These are phyloP conservation scores for Crenuchus spilurus DNA, from an alignment of 2,797 vertebrate species.

Conservation along the genomic window DNA sequence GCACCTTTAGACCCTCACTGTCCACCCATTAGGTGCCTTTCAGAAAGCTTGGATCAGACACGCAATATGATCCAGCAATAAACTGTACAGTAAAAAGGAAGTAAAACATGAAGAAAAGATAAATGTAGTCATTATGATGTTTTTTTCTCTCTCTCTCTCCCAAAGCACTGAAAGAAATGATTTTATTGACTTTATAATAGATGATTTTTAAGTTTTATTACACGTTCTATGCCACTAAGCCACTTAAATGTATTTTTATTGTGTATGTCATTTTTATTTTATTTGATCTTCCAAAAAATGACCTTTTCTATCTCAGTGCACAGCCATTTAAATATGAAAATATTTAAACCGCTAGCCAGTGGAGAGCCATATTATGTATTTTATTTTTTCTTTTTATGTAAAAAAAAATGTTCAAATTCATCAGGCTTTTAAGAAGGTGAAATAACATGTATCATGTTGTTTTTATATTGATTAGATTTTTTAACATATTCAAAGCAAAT, in stretches of 20 bases:
- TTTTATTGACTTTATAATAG: conserved; percentile 76
- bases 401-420: conserved; percentile 64
- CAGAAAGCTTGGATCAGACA: conserved; percentile 40
- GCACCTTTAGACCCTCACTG: conserved; percentile 31
- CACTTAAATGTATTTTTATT: conserved; percentile 76
- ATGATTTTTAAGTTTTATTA: conserved; percentile 75
- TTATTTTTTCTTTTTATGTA: conserved; percentile 37
- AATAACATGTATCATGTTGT: conserved; percentile 67
- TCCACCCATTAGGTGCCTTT: conserved; percentile 35
- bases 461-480: conserved; percentile 74
- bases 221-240: conserved; percentile 75
- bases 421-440: conserved; percentile 63
- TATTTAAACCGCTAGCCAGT: conserved; percentile 58
- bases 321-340: conserved; percentile 66
- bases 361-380: conserved; percentile 56
- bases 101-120: conserved; percentile 44
- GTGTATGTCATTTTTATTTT: conserved; percentile 65
- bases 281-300: conserved; percentile 67
- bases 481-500: conserved; percentile 63
- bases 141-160: conserved; percentile 58
- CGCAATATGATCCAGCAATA: conserved; percentile 58
- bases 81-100: conserved; percentile 62
- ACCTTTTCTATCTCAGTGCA: conserved; percentile 60
- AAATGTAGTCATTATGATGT: conserved; percentile 48
- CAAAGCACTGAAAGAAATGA: conserved; percentile 80